Base-by-base conservation (phyloP, 2,113 vertebrate species). In the Herpetotheres cachinnans region DNA sequence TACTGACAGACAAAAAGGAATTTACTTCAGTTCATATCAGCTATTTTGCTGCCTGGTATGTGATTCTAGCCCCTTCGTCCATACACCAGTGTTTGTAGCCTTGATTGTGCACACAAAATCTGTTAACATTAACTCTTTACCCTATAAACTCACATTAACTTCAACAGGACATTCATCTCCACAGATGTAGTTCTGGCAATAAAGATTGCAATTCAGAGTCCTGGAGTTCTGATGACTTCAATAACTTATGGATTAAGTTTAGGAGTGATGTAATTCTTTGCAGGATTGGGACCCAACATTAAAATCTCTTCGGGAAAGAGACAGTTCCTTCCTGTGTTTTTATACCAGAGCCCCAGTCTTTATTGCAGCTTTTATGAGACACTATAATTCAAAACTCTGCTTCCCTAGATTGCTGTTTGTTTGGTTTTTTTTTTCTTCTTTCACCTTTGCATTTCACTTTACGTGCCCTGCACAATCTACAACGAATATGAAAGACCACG, bases 321-420 rank as follows among this genome's bases (percentile, higher is more conserved):
- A 93, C 50, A 82, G 71, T 82, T 94, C 56, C 74, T 94, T 94
- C 78, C 78, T 91, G 82, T 95, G 84, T 91, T 95, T 97, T 85
- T 86, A 85, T 73, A 96, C 78, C n/a, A 82, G 49, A 85, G 55
- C 55, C 62, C 46, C 10, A 15, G 59, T 55, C 59, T 90, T 96
- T 94, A 97, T 9, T 93, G 85, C 78, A 86, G 74, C 50, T 95
- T 96, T 95, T 97, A 95, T 27, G 82, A 90, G 58, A 61, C 29
- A 25, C 89, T 55, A 44, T 93, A 97, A 95, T 88, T 96, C 91
- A 94, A 85, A 91, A 73, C 63, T 80, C 66, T 58, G 10, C 89
- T 94, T 90, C 58, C 26, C 26, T 49, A 55, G 58, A 73, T 47
- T 85, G 62, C 50, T 77, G 38, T 16, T 32, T 62, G 5, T 11